Base-by-base conservation (phyloP, 1,140 invertebrate genomes). In the Cheumatopsyche charites region DNA sequence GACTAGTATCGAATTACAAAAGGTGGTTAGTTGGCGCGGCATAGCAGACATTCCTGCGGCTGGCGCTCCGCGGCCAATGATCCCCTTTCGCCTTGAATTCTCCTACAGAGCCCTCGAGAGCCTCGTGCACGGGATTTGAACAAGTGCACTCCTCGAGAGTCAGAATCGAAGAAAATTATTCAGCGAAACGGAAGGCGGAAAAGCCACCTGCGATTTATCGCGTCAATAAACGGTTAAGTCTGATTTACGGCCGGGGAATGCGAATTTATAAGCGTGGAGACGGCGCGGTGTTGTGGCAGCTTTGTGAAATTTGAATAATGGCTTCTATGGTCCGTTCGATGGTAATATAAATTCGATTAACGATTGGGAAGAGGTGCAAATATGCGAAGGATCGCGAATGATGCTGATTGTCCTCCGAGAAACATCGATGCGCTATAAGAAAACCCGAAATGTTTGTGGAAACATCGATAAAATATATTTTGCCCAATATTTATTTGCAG, bases 41-140 rank as follows among this genome's bases (percentile, higher is more conserved):
- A 67, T 67, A 67, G 47, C 66, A 55, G 66, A 68, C 66, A 68
- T 68, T 68, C 66, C 66, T 68, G 66, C 47, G 66, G 66, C 66
- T 45, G 45, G 66, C 66, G 49, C 21, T 68, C 66, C 26, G 45
- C 66, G 45, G 66, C n/a, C 42, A 49, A 47, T 49, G 42, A 29
- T 66, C 63, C 42, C 42, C 23, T 25, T n/a, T 49, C 45, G 45
- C 45, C 45, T 19, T 19, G 45, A n/a, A 4, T 4, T 19, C 13
- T 49, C 45, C 45, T n/a, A 49, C 45, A 36, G 9, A 36, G 29
- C 29, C 29, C 29, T 36, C 29, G 29, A 36, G 29, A 36, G 29
- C 29, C 9, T 36, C 29, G 9, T 36, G 29, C 29, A 36, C 9
- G 29, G 9, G 29, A 3, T 4, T 36, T 9, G 29, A 36, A 36